Evolutionary conservation across 2,888 invertebrate species (phyloP), one percentile per base, ranked within the genome.

Genomic region (Axea sp.): DNA sequence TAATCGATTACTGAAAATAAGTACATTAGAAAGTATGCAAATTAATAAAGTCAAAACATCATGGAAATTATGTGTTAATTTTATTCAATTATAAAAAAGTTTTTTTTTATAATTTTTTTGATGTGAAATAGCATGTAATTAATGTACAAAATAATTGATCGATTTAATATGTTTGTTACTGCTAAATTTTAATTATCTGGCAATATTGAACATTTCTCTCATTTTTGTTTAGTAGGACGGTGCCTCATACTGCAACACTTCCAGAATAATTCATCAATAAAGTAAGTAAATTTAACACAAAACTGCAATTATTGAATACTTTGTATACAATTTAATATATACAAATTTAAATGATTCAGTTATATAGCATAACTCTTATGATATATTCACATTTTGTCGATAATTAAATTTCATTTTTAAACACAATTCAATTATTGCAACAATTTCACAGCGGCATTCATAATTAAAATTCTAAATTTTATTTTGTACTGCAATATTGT

Each of bases 121-220:
- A 6, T 24, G 7, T 24, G 7, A 7, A 6, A 6, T 24, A 30
- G n/a, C n/a, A n/a, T n/a, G n/a, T n/a, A n/a, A n/a, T n/a, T n/a
- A n/a, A n/a, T n/a, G n/a, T n/a, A n/a, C n/a, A 30, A 24, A 12
- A 26, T 26, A n/a, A 24, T 30, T 1, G 11, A 37, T 53, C n/a
- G n/a, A n/a, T n/a, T n/a, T n/a, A n/a, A 30, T 41, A 22, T 41
- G 39, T 55, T 55, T 37, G 28, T 17, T 2, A 2, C n/a, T 35
- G 35, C 28, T 53, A 17, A 28, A 24, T 37, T 5, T 33, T 26
- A 26, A 14, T 37, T 53, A 53, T 53, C 37, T 28, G 53, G 37
- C 39, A 53, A 53, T 53, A 53, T 39, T 53, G 53, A 53, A 53
- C 24, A 53, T 39, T 53, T 8, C 39, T 37, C 37, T 35, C 35